Percentiles rank a stretch among this genome's conserved stretches.
Evolutionary conservation across 2,797 vertebrate species (phyloP).

Genomic region (Scomberomorus guttatus): DNA sequence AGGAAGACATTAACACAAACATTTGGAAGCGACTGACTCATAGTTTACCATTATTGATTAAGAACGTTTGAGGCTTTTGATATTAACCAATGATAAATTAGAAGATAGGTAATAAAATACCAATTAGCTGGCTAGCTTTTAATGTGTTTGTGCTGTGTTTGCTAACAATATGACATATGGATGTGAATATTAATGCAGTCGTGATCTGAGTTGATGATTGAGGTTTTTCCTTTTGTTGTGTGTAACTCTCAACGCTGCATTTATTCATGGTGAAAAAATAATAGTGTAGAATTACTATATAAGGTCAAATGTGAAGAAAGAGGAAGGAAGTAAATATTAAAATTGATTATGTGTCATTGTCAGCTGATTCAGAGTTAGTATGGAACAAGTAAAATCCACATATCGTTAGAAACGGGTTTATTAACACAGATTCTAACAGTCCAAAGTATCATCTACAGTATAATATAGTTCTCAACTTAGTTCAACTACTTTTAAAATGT

Average conservation of each 20-base stretch:
- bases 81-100: constrained; percentile 12
- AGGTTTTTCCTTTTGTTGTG: constrained; percentile 21
- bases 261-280: neutral
- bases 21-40: neutral
- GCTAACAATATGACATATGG: constrained; percentile 8
- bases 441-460: neutral
- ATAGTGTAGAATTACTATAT: neutral
- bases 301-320: neutral
- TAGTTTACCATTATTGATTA: neutral
- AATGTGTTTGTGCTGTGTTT: neutral
- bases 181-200: constrained; percentile 36
- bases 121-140: neutral
- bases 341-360: neutral
- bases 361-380: neutral
- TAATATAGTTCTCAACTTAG: neutral
- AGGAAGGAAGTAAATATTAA: neutral
- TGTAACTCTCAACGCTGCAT: neutral
- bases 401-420: neutral
- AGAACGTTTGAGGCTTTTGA: no score
- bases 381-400: neutral
- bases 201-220: constrained; percentile 8
- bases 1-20: neutral
- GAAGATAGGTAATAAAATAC: neutral
- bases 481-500: neutral
- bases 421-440: neutral